These are phyloP conservation scores for Lepidotrigona ventralis DNA, from an alignment of 1,140 invertebrate genomes.

Conservation along the genomic window DNA sequence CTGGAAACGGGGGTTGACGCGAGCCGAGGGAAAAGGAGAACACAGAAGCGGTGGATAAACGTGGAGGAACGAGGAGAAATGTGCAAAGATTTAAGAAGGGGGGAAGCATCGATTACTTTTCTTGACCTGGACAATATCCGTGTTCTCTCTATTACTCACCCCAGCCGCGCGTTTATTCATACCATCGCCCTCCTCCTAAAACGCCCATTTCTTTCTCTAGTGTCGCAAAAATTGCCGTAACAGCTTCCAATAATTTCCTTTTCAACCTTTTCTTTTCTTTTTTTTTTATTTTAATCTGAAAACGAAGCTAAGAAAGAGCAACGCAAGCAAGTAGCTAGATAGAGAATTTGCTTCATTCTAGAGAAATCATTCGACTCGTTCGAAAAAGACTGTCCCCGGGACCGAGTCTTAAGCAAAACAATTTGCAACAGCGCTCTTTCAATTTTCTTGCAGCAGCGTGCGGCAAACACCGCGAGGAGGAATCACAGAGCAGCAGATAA, in stretches of 20 bases:
- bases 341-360: too few species aligned
- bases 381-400: not conserved
- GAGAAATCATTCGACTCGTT: not conserved
- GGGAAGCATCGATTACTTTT: constrained; percentile 74
- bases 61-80: constrained; percentile 56
- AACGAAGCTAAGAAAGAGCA: too few species aligned
- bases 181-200: not conserved
- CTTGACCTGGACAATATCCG: constrained; percentile 76
- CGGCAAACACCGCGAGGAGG: not conserved
- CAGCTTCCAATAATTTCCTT: too few species aligned
- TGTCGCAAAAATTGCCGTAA: too few species aligned
- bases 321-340: too few species aligned
- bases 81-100: constrained; percentile 63
- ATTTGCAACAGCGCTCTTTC: not conserved
- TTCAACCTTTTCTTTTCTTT: too few species aligned
- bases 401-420: not conserved
- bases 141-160: constrained; percentile 38
- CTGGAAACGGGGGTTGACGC: constrained; percentile 62
- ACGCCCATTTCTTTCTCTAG: too few species aligned
- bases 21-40: constrained; percentile 65
- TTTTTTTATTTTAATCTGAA: too few species aligned
- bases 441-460: not conserved
- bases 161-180: constrained; percentile 2
- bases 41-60: constrained; percentile 45
- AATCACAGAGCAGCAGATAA: not conserved